Evolutionary conservation across 1,140 invertebrate species (phyloP).

Genomic region (Papilio machaon): DNA sequence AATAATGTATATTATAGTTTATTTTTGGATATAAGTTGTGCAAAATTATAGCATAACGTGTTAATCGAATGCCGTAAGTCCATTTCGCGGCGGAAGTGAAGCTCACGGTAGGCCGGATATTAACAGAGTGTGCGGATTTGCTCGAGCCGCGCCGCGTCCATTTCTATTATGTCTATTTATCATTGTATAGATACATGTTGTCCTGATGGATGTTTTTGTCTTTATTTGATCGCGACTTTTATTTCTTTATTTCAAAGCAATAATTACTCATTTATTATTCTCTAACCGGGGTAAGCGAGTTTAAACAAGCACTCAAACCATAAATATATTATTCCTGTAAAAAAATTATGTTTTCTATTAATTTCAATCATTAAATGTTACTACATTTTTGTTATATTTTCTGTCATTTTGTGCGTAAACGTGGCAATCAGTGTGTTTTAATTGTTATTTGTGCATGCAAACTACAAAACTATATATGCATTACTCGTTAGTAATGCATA

Average conservation of each 20-base stretch:
- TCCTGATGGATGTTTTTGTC: not conserved
- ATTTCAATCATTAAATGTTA: not conserved
- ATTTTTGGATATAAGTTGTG: not conserved
- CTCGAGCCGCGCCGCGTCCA: slow-evolving; percentile 9
- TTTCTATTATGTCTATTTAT: not conserved
- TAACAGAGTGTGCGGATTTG: slow-evolving; percentile 35
- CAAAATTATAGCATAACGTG: slow-evolving; percentile 12
- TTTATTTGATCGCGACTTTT: not conserved
- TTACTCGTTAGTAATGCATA: too few species aligned
- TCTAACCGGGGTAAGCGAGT: not conserved
- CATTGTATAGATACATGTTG: slow-evolving; percentile 3
- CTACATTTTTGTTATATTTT: not conserved
- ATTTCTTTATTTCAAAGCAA: not conserved
- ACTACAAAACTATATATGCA: not conserved
- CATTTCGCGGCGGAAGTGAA: slow-evolving; percentile 38
- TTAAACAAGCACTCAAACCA: not conserved
- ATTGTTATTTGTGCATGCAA: not conserved
- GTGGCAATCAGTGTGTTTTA: not conserved
- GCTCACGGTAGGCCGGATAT: slow-evolving; percentile 39
- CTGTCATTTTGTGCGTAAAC: not conserved
- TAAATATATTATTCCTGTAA: not conserved
- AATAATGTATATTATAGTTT: not conserved
- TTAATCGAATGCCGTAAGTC: slow-evolving; percentile 33
- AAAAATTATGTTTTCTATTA: not conserved
- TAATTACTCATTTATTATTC: not conserved